Percentiles rank a stretch among this genome's conserved stretches.
Conservation (phyloP, 2,888 invertebrate species). For the Drosophila tanythrix region DNA sequence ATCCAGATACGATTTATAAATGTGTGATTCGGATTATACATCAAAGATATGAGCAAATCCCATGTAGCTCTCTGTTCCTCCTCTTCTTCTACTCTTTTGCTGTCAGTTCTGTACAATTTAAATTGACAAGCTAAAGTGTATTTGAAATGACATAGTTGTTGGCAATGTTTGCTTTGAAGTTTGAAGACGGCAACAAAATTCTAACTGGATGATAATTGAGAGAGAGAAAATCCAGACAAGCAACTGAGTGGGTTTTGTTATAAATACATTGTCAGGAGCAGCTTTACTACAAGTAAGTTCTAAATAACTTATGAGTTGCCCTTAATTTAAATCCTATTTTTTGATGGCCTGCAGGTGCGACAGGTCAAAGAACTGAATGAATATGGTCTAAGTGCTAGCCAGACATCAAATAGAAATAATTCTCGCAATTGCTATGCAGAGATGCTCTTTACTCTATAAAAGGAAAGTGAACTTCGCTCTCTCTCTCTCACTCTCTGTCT, state of each 20-base stretch:
- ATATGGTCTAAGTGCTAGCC: not conserved
- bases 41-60: slow-evolving; percentile 29
- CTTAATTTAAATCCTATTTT: not conserved
- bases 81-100: not conserved
- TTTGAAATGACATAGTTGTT: not conserved
- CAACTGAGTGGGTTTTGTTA: not conserved
- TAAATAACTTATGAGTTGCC: not conserved
- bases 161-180: not conserved
- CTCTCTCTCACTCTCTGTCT: not conserved
- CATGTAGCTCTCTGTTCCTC: slow-evolving; percentile 8
- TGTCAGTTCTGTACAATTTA: slow-evolving; percentile 15
- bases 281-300: not conserved
- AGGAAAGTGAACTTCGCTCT: slow-evolving; percentile 15
- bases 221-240: not conserved
- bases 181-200: not conserved
- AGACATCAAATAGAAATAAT: slow-evolving; percentile 18
- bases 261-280: not conserved
- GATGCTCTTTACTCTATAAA: not conserved
- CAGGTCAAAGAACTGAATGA: slow-evolving; percentile 1
- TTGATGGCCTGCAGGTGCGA: not conserved
- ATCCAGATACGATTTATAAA: slow-evolving; percentile 16
- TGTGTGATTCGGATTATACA: slow-evolving; percentile 34
- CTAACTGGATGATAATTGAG: not conserved
- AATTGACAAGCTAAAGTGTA: slow-evolving; percentile 22
- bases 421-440: slow-evolving; percentile 16